Evolutionary conservation across 2,797 vertebrate species (phyloP).

Genomic region (Neosilurus mollespiculum): DNA sequence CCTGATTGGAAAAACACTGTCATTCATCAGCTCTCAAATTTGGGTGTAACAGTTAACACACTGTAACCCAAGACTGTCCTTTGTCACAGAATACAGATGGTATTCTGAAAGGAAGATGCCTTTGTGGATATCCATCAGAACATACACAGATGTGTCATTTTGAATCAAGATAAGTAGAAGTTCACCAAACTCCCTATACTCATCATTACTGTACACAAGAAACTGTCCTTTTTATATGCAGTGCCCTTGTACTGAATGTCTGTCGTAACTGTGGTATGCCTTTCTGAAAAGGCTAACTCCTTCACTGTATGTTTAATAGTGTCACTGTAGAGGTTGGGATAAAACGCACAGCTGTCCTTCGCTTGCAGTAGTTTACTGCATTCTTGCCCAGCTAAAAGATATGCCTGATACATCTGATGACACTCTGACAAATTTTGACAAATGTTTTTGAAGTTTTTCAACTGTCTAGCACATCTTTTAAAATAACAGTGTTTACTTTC

Average conservation of each 20-base stretch:
- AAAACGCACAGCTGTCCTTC: constrained; percentile 37
- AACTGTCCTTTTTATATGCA: constrained; percentile 47
- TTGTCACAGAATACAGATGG: constrained; percentile 47
- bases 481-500: too few relatives aligned
- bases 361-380: too few relatives aligned
- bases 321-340: constrained; percentile 30
- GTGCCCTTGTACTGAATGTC: constrained; percentile 35
- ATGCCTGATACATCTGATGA: constrained; percentile 46
- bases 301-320: constrained; percentile 38
- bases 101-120: constrained; percentile 41
- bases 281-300: constrained; percentile 44
- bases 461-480: neutral
- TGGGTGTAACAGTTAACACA: too few relatives aligned
- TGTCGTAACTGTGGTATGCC: constrained; percentile 34
- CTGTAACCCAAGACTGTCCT: constrained; percentile 35
- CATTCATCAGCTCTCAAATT: too few relatives aligned
- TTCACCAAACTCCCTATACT: constrained; percentile 43
- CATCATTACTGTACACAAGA: constrained; percentile 46
- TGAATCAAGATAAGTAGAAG: constrained; percentile 39
- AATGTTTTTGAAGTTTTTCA: constrained; percentile 8
- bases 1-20: too few relatives aligned
- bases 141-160: constrained; percentile 38
- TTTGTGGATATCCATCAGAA: constrained; percentile 47
- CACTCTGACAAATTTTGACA: constrained; percentile 25
- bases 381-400: too few relatives aligned